Evolutionary conservation across 2,888 invertebrate species (phyloP).

Genomic region (Orchesella flavescens): DNA sequence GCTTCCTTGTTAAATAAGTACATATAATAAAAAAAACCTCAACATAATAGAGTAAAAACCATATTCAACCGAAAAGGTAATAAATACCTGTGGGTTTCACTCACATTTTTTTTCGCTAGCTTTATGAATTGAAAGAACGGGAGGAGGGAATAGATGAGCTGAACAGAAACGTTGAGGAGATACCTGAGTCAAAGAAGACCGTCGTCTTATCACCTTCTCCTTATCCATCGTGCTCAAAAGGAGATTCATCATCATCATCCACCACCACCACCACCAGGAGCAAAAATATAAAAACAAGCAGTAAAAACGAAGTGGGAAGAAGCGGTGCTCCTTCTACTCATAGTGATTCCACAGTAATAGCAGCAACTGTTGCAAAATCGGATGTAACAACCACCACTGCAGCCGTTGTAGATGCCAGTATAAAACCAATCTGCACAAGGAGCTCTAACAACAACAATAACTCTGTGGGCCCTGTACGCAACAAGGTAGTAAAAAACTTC

Average conservation of each 20-base stretch:
- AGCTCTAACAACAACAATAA: conserved; percentile 28
- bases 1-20: conserved; percentile 4
- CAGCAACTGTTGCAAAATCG: conserved; percentile 42
- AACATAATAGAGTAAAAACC: background rate
- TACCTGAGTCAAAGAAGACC: conserved; percentile 17
- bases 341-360: conserved; percentile 17
- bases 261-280: background rate
- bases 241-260: background rate
- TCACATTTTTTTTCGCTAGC: conserved; percentile 30
- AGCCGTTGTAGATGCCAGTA: background rate
- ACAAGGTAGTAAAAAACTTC: conserved; percentile 53
- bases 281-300: conserved; percentile 33
- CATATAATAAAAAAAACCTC: conserved; percentile 20
- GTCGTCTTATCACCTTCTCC: background rate
- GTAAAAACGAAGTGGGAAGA: conserved; percentile 27
- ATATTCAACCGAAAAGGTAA: conserved; percentile 34
- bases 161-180: conserved; percentile 38
- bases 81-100: conserved; percentile 30
- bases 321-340: conserved; percentile 4
- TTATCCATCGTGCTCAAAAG: too few species aligned
- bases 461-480: conserved; percentile 58
- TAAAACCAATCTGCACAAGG: conserved; percentile 39
- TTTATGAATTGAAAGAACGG: conserved; percentile 61
- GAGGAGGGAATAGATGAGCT: conserved; percentile 54
- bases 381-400: conserved; percentile 16